A percentile compares a stretch with the other conserved stretches of the same genome.
These are phyloP conservation scores for Steinernema khuongi DNA, from an alignment of 1,140 invertebrate species.

Conservation along the genomic window DNA sequence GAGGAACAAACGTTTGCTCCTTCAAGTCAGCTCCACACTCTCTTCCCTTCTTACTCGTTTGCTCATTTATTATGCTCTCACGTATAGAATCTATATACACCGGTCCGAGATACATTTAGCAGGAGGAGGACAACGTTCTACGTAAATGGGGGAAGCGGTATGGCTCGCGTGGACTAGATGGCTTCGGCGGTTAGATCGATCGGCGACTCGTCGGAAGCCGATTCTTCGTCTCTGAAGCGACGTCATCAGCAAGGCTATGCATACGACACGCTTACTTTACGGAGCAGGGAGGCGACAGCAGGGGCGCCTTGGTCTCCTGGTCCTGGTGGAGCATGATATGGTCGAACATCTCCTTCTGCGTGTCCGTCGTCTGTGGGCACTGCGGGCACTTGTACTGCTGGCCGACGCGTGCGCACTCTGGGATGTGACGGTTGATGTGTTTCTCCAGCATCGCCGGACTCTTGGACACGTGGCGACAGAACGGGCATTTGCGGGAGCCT, in stretches of 20 bases:
- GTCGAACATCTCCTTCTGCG: constrained; percentile 7
- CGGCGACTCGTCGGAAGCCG: constrained; percentile 12
- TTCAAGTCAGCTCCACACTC: background rate
- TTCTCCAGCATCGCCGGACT: constrained; percentile 57
- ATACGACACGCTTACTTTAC: constrained; percentile 5
- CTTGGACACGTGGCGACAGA: constrained; percentile 56
- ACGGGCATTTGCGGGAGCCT: constrained; percentile 57
- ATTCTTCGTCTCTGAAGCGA: background rate
- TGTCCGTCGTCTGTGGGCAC: background rate
- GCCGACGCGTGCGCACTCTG: background rate
- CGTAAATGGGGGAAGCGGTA: background rate
- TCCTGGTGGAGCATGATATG: constrained; percentile 7
- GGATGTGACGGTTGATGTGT: constrained; percentile 44
- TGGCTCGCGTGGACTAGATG: background rate
- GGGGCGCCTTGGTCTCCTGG: constrained; percentile 9
- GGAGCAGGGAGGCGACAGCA: background rate
- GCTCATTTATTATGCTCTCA: background rate
- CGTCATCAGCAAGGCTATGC: background rate
- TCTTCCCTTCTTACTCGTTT: background rate
- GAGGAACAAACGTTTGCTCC: background rate
- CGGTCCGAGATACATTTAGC: background rate
- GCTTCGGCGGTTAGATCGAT: constrained; percentile 13
- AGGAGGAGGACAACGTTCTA: background rate
- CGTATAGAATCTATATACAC: constrained; percentile 1
- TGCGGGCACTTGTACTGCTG: constrained; percentile 7